Evolutionary conservation across 2,888 invertebrate species (phyloP).

Genomic region (Dendrolimus pini): DNA sequence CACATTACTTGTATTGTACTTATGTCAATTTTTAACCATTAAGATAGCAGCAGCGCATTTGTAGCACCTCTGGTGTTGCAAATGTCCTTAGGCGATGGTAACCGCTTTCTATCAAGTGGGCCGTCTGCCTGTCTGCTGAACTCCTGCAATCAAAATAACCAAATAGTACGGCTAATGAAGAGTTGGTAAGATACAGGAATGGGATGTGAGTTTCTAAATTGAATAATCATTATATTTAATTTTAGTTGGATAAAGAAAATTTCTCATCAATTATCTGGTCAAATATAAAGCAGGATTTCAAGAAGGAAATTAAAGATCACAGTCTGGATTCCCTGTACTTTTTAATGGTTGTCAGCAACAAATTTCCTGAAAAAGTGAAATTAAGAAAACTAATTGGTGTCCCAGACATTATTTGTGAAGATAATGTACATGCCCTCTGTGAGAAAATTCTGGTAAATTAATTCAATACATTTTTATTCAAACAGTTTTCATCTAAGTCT

Average conservation of each 20-base stretch:
- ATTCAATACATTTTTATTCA: not conserved
- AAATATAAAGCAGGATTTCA: slow-evolving; percentile 75
- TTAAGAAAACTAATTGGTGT: slow-evolving; percentile 75
- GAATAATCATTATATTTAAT: slow-evolving; percentile 9
- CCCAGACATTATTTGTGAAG: slow-evolving; percentile 74
- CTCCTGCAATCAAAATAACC: no score
- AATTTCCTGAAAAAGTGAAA: slow-evolving; percentile 67
- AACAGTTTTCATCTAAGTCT: no score
- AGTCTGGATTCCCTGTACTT: slow-evolving; percentile 80
- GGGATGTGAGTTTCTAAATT: no score
- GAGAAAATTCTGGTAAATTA: slow-evolving; percentile 79
- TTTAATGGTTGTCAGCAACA: slow-evolving; percentile 60
- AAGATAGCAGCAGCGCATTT: no score
- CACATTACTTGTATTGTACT: no score
- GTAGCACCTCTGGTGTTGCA: no score
- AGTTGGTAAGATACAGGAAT: no score
- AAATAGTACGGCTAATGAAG: no score
- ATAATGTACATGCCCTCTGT: slow-evolving; percentile 72
- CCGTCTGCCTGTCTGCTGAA: no score
- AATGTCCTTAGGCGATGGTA: no score
- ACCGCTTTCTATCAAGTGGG: no score
- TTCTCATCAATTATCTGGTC: slow-evolving; percentile 78
- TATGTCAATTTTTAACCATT: no score
- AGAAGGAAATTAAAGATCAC: slow-evolving; percentile 79
- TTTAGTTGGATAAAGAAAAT: slow-evolving; percentile 69